Percentiles rank a stretch among this genome's conserved stretches.
These are phyloP conservation scores for Xiphophorus birchmanni DNA, from an alignment of 2,797 vertebrate species.

Conservation along the genomic window DNA sequence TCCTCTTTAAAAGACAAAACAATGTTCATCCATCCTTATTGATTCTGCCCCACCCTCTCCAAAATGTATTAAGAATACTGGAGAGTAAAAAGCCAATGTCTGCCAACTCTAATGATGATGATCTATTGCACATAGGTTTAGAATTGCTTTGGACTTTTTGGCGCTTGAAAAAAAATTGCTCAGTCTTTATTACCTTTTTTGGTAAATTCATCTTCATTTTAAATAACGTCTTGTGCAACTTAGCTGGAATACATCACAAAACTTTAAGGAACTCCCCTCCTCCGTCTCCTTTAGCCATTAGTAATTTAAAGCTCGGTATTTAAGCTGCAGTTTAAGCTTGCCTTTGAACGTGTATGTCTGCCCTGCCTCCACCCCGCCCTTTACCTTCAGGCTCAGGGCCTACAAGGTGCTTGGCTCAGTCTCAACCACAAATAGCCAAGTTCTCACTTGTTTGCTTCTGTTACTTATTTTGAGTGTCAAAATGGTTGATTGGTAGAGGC, in stretches of 20 bases:
- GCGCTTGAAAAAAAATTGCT: not conserved
- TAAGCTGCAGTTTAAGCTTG: slow-evolving; percentile 17
- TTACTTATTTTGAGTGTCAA: slow-evolving; percentile 18
- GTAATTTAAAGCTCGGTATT: slow-evolving; percentile 25
- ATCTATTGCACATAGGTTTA: not conserved
- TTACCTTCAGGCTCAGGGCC: slow-evolving; percentile 25
- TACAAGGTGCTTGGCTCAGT: slow-evolving; percentile 7
- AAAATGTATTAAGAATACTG: not conserved
- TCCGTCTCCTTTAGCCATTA: not conserved
- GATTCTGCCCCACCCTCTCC: not conserved
- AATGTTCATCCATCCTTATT: not conserved
- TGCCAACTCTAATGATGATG: not conserved
- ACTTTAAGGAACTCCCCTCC: not conserved
- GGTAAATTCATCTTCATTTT: not conserved
- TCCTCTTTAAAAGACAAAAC: not conserved
- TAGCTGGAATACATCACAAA: not conserved
- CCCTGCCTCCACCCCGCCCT: not conserved
- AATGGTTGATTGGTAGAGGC: slow-evolving; percentile 28
- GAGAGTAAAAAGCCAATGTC: not conserved
- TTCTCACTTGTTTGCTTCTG: slow-evolving; percentile 48
- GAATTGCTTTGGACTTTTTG: not conserved
- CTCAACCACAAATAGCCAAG: slow-evolving; percentile 32
- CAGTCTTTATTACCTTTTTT: not conserved
- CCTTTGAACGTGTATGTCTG: slow-evolving; percentile 38
- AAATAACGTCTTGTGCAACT: not conserved